Evolutionary conservation across 2,797 vertebrate genomes (phyloP), one percentile per base, ranked within the genome.

Genomic region (Pangasius macronema): DNA sequence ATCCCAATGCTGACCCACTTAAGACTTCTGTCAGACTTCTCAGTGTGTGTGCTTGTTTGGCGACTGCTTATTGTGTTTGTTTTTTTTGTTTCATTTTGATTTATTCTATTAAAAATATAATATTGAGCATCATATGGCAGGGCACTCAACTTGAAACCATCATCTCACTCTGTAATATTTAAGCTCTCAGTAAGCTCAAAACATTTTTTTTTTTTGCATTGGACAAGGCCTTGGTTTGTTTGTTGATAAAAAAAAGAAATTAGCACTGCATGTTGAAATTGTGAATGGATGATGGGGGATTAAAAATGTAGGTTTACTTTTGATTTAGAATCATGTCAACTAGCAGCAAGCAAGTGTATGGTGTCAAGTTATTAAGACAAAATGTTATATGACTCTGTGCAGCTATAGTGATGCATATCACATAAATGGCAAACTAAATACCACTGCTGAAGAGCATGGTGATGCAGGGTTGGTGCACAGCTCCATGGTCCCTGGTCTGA

Each of bases 1-100:
- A 87, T 82, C 27, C 42, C 87, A 70, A 72, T 65, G 68, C 42
- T 33, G 83, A 75, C 30, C 86, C 75, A 82, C 10, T 81, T 82
- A 73, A 63, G 76, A 81, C 33, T 85, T 85, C 30, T 46, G 33
- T 42, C 67, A 68, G 63, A 77, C 59, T 85, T 80, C 70, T 53
- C 33, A 33, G 36, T 63, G 36, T 73, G 36, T 46, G 39, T 83
- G 20, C 42, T 65, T 76, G 81, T 67, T 65, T 83, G 27, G 51
- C 13, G 1, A 61, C 27, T 59, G 10, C 49, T 76, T 27, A 77
- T 57, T 77, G 42, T 36, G 57, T 70, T 84, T 30, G 24, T 67
- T 83, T 46, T 46, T 67, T 67, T 67, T 39, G 27, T 82, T 82
- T 75, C 39, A 30, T 67, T 68, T 63, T 73, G n/a, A 72, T 61